A percentile compares a stretch with the other conserved stretches of the same genome.
Evolutionary conservation across 2,113 vertebrate species (phyloP).

Genomic region (Lepus americanus): DNA sequence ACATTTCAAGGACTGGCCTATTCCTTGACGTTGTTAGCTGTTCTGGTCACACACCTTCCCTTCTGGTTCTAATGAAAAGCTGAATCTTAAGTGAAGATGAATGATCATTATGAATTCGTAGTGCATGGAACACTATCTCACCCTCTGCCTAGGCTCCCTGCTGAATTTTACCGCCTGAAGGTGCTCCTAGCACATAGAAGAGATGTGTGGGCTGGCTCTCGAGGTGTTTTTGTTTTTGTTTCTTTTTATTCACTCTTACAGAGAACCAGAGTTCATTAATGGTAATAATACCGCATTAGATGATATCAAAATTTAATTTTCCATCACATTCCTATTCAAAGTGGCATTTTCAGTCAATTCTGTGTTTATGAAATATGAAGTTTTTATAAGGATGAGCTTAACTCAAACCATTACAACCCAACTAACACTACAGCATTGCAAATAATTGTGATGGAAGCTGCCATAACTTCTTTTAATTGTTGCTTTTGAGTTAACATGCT

Average conservation of each 20-base stretch:
- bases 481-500: conserved; percentile 19
- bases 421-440: conserved; percentile 22
- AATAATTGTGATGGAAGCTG: conserved; percentile 49
- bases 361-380: conserved; percentile 4
- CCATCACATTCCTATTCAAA: conserved; percentile 64
- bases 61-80: background rate
- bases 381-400: conserved; percentile 62
- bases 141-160: background rate
- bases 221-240: background rate
- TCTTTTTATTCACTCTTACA: conserved; percentile 42
- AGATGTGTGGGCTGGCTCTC: background rate
- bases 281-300: conserved; percentile 10
- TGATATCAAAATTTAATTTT: conserved; percentile 64
- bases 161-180: background rate
- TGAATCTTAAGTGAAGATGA: conserved; percentile 16
- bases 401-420: conserved; percentile 18
- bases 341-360: conserved; percentile 32
- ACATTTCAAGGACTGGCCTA: background rate
- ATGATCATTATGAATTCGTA: conserved; percentile 42
- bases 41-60: background rate
- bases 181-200: background rate
- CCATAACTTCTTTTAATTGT: conserved; percentile 54
- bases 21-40: background rate
- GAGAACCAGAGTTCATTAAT: conserved; percentile 42
- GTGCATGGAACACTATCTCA: background rate